These are phyloP conservation scores for Chaetorhynchus papuensis DNA, from an alignment of 2,113 vertebrate species.

Conservation along the genomic window DNA sequence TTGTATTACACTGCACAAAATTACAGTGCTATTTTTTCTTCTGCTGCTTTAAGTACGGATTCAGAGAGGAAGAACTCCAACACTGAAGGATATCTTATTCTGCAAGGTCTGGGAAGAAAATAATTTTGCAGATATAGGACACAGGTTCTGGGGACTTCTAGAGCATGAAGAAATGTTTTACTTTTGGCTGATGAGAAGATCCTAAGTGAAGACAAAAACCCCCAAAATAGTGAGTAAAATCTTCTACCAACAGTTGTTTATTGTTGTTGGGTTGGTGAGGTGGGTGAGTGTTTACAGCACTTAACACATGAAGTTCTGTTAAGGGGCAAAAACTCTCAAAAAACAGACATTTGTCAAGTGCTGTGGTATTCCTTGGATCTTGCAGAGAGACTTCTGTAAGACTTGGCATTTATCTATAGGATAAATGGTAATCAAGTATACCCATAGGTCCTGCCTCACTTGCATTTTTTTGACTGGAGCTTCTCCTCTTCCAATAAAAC, in stretches of 20 bases:
- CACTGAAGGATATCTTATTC: neutral
- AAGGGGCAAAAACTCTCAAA: neutral
- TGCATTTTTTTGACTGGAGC: neutral
- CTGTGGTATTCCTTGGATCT: neutral
- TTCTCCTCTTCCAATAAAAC: neutral
- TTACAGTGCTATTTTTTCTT: neutral
- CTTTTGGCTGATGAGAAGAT: neutral
- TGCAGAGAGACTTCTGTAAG: neutral
- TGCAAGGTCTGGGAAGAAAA: neutral
- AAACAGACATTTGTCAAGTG: neutral
- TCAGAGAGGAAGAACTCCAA: neutral
- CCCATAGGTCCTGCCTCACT: neutral
- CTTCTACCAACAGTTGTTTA: neutral
- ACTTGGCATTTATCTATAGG: neutral
- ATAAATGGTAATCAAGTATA: neutral
- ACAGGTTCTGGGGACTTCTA: neutral
- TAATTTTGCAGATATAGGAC: neutral
- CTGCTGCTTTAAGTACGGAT: neutral
- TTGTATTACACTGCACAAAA: neutral
- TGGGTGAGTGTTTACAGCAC: neutral
- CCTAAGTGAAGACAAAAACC: neutral
- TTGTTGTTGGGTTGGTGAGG: neutral
- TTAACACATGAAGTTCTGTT: neutral
- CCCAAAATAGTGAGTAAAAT: neutral
- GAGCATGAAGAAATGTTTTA: neutral